Evolutionary conservation across 2,888 invertebrate genomes (phyloP).

Genomic region (Pollenia labialis): DNA sequence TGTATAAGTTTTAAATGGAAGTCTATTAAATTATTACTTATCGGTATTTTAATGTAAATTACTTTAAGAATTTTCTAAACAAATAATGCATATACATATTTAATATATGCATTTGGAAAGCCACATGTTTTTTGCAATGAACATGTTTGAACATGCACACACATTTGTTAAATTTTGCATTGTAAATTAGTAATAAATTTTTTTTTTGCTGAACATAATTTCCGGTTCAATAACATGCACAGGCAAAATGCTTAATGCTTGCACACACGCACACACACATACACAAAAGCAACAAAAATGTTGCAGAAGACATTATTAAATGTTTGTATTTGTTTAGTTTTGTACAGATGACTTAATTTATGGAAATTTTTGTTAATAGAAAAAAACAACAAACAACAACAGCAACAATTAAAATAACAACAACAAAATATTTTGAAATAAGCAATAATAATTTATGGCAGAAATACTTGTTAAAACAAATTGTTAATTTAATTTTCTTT

Average conservation of each 20-base stretch:
- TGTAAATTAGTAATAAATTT: constrained; percentile 60
- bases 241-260: neutral
- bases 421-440: constrained; percentile 39
- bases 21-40: constrained; percentile 47
- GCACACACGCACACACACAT: neutral
- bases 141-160: constrained; percentile 20
- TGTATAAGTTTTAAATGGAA: neutral
- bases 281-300: neutral
- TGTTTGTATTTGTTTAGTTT: constrained; percentile 22
- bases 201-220: constrained; percentile 48
- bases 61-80: constrained; percentile 60
- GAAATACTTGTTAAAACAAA: constrained; percentile 23
- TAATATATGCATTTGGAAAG: constrained; percentile 39
- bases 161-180: constrained; percentile 57
- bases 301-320: constrained; percentile 41
- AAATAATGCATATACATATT: constrained; percentile 25
- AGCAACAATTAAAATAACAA: constrained; percentile 19
- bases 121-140: constrained; percentile 41
- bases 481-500: constrained; percentile 61
- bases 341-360: constrained; percentile 63
- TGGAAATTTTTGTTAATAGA: constrained; percentile 59
- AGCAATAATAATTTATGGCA: constrained; percentile 55
- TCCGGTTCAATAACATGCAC: constrained; percentile 60
- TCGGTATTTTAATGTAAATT: constrained; percentile 60
- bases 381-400: constrained; percentile 42